Base-by-base conservation (phyloP, 1,140 invertebrate species). In the Tribolium madens region DNA sequence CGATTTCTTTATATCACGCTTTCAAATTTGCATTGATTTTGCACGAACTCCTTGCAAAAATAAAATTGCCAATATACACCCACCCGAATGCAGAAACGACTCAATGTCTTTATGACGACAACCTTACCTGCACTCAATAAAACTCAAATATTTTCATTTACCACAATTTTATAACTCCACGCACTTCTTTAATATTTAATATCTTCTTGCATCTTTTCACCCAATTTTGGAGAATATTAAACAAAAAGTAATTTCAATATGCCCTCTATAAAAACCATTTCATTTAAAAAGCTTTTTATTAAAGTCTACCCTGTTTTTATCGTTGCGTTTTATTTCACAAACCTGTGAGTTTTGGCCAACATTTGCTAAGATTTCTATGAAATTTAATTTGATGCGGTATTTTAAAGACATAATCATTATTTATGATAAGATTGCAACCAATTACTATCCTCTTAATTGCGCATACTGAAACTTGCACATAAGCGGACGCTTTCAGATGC, bases 21-120 rank as follows among this genome's bases (percentile, higher is more conserved):
- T 72, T 50, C 18, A 26, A 72, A 48, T 72, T 72, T 72, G 70
- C 70, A 72, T 72, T 72, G 70, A 72, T 72, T 72, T 72, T 48
- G 46, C 46, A 52, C 70, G 57, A 64, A 64, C 57, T 64, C 26
- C 57, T 0, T 33, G 57, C 57, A 64, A 64, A 64, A 64, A 64
- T 64, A 31, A 64, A 64, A 64, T 64, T 64, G 57, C 57, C 57
- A 64, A 64, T 64, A 64, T 64, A 64, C 57, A 64, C 57, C 26
- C 57, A 33, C 26, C 26, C 57, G 57, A 64, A 64, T 64, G 21
- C 26, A 64, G 26, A 42, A 64, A 64, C 21, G 57, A 33, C 57
- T 57, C 21, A 33, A 33, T 14, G 57, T 64, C 57, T 64, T 26
- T 9, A 57, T 57, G 52, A 26, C 52, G 21, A 18, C 52, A 57